Evolutionary conservation across 2,888 invertebrate genomes (phyloP).

Genomic region (Hofmannophila pseudospretella): DNA sequence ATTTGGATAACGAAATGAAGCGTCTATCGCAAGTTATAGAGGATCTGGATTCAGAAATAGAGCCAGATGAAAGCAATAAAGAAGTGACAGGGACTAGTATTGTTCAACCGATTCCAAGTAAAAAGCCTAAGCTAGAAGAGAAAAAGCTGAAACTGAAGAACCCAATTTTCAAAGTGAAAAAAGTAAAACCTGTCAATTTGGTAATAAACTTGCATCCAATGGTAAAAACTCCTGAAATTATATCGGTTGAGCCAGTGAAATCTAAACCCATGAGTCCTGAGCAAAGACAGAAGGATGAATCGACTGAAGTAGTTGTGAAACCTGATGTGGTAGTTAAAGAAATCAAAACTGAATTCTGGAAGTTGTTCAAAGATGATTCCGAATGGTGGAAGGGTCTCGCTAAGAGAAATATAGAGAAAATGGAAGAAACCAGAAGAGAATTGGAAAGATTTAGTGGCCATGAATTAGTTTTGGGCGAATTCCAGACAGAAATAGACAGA

Average conservation of each 20-base stretch:
- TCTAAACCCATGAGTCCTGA: constrained; percentile 31
- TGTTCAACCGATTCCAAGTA: constrained; percentile 26
- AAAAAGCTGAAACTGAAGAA: constrained; percentile 40
- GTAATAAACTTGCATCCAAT: constrained; percentile 37
- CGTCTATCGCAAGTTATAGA: constrained; percentile 64
- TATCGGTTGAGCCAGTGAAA: neutral
- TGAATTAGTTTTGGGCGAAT: constrained; percentile 60
- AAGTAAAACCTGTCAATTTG: constrained; percentile 52
- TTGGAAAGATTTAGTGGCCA: constrained; percentile 66
- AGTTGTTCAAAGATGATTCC: constrained; percentile 65
- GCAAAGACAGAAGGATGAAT: constrained; percentile 41
- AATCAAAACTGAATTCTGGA: constrained; percentile 58
- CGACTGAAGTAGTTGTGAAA: constrained; percentile 35
- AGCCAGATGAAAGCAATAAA: constrained; percentile 24
- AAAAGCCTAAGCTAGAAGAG: constrained; percentile 28
- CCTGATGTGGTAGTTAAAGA: constrained; percentile 38
- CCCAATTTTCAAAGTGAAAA: constrained; percentile 59
- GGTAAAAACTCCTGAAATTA: constrained; percentile 12
- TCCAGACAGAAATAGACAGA: constrained; percentile 48
- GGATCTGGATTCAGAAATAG: constrained; percentile 51
- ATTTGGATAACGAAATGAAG: constrained; percentile 68
- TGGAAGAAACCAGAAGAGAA: constrained; percentile 65
- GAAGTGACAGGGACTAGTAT: constrained; percentile 18
- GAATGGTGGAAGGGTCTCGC: constrained; percentile 72
- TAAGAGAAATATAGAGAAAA: constrained; percentile 64